Percentiles rank a stretch among this genome's conserved stretches.
Conservation (phyloP, 2,888 invertebrate species). For the Microplitis manilae region DNA sequence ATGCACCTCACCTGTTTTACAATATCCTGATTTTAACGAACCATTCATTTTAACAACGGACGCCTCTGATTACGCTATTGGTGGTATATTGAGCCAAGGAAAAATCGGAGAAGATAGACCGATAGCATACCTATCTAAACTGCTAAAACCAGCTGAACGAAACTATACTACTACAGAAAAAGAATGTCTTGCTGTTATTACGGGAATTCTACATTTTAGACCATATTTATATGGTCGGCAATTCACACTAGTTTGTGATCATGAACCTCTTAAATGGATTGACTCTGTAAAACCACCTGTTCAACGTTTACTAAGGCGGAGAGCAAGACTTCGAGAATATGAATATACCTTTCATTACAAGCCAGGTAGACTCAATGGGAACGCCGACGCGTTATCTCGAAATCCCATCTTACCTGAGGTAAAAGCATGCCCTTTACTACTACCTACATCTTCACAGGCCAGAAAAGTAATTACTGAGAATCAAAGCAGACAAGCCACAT, state of each 20-base stretch:
- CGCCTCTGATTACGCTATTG: too few species aligned
- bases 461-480: neutral
- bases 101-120: too few species aligned
- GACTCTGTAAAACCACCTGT: slow-evolving; percentile 29
- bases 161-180: slow-evolving; percentile 42
- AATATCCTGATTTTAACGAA: too few species aligned
- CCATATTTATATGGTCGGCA: slow-evolving; percentile 40
- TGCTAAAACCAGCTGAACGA: neutral
- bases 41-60: too few species aligned
- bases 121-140: slow-evolving; percentile 27
- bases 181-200: slow-evolving; percentile 38
- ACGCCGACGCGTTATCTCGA: slow-evolving; percentile 33
- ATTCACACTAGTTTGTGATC: slow-evolving; percentile 38
- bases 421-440: neutral
- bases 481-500: neutral
- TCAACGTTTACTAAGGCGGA: slow-evolving; percentile 29
- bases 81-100: too few species aligned
- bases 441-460: neutral
- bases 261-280: slow-evolving; percentile 42
- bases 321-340: slow-evolving; percentile 30
- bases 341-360: slow-evolving; percentile 36
- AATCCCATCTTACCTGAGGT: neutral
- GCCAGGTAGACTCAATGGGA: slow-evolving; percentile 30
- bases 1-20: too few species aligned
- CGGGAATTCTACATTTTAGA: slow-evolving; percentile 35